Base-by-base conservation (phyloP, 2,113 vertebrate genomes). In the Orientallactaga bullata region DNA sequence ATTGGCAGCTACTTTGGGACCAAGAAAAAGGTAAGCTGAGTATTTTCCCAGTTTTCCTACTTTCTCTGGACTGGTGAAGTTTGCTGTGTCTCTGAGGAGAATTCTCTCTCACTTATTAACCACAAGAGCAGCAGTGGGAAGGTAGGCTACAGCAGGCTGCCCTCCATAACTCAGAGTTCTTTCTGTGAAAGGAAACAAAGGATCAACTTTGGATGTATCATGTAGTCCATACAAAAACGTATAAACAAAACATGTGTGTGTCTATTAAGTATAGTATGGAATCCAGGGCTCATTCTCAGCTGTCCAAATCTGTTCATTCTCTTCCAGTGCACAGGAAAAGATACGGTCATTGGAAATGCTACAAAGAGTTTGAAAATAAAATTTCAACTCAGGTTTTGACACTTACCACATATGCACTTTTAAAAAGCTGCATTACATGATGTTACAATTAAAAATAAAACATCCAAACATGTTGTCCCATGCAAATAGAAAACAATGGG, bases 391-490 rank as follows among this genome's bases (percentile, higher is more conserved):
- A 91, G 92, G 65, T 77, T 97, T 97, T 96, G 94, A 96, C 96
- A 97, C 97, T 97, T 97, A 94, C 96, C 97, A 96, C 97, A 97
- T 96, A 97, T 94, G 94, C 58, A 88, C 95, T 97, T 90, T 92
- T 85, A 93, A 97, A 95, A 78, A 96, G 85, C 96, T 97, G 95
- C 88, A 92, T 98, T 97, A 97, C 96, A 98, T 97, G 95, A 97
- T 97, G 97, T 97, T 98, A 97, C 92, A 98, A 98, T 98, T 98
- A 98, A 97, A 96, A 95, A 96, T 92, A 97, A 98, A 98, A 97
- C 97, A 98, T 98, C 97, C 98, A 98, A 98, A 98, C 96, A 95
- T 90, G 95, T 98, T 98, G 97, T 97, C 97, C 97, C 97, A 97
- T 97, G 96, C 94, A 96, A 97, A 96, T 97, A 95, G 73, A 97